Evolutionary conservation across 2,113 vertebrate species (phyloP).

Genomic region (Chlorodrepanis virens): DNA sequence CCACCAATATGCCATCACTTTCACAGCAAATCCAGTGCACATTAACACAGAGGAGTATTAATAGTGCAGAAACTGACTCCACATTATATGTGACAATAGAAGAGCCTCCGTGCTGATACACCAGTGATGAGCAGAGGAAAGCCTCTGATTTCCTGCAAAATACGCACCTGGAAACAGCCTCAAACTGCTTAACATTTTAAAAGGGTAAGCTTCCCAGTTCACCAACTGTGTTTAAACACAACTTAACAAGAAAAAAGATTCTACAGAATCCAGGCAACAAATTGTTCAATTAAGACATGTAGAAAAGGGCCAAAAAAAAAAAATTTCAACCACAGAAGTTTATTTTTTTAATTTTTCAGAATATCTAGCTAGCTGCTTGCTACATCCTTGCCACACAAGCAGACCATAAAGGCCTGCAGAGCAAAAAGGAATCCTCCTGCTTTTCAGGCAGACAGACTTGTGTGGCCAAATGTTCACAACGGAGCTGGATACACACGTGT

Average conservation of each 20-base stretch:
- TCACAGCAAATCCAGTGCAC: background rate
- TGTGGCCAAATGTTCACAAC: background rate
- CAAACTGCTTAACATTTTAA: background rate
- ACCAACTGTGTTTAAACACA: background rate
- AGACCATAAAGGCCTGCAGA: background rate
- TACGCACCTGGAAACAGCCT: background rate
- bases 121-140: background rate
- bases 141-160: background rate
- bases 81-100: background rate
- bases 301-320: background rate
- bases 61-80: background rate
- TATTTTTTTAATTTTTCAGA: background rate
- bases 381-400: background rate
- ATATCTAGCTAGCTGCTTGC: background rate
- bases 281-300: background rate
- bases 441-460: background rate
- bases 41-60: background rate
- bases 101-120: background rate
- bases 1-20: background rate
- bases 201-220: background rate
- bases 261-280: background rate
- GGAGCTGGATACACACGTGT: background rate
- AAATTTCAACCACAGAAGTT: background rate
- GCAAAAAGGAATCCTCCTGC: background rate
- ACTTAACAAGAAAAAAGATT: background rate